Base-by-base conservation (phyloP, 2,888 invertebrate genomes). In the Ischnus inquisitorius region DNA sequence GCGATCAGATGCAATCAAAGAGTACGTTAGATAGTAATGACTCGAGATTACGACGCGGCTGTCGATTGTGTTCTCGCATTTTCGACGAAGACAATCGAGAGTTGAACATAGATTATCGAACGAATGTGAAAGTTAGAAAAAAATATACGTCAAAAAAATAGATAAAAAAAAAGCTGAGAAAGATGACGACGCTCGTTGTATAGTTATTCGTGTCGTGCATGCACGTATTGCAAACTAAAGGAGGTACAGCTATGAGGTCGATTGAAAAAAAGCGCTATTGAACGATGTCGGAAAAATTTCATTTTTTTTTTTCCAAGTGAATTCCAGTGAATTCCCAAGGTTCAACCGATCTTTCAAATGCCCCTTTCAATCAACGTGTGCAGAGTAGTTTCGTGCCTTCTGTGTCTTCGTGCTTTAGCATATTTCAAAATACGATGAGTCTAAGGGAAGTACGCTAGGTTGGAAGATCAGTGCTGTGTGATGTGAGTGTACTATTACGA, bases 181-280 rank as follows among this genome's bases (percentile, higher is more conserved):
- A 39, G 79, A 64, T 69, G 65, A 51, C 25, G 39, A 57, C 65
- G 62, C 14, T 46, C 25, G 48, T 14, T 54, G 43, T 68, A 43
- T 62, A 34, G 72, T 34, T 76, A 16, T 69, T 22, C 39, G 54
- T 69, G 41, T 76, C 22, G 34, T 64, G 34, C 81, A 81, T 81
- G 69, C 75, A 67, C 2, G 19, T 51, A 10, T 68, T 74, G 48
- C 74, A 41, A 48, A 39, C 71, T 71, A 75, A 69, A 75, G 48
- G 62, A n/a, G 8, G 48, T 75, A 51, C 57, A 74, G 46, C 46
- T 62, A 57, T 57, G 22, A 28, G 60, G 64, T n/a, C 48, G 14
- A 22, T 10, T 39, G 60, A 25, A 25, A 19, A 22, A 8, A 60
- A 16, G 60, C 19, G 67, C 39, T 72, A 43, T 12, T 22, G 46